Evolutionary conservation across 2,888 invertebrate genomes (phyloP).

Genomic region (Drosophila meridiana): DNA sequence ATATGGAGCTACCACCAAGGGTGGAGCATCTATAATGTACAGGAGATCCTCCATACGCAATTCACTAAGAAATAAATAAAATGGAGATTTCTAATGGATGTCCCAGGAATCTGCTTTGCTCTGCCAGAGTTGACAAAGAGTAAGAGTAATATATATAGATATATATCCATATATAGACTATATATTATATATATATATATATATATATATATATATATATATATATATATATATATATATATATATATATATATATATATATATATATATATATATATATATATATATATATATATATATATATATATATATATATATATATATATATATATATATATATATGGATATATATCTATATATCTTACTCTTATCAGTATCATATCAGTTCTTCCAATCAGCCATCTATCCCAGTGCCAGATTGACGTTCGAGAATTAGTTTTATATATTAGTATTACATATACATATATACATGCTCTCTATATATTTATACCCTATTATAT

Average conservation of each 20-base stretch:
- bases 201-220: not conserved
- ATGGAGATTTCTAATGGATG: conserved; percentile 48
- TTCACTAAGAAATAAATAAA: conserved; percentile 36
- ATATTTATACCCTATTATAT: not conserved
- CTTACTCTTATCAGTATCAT: too few relatives aligned
- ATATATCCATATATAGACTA: not conserved
- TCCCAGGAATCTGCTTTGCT: not conserved
- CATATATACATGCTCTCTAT: too few relatives aligned
- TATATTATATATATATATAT: not conserved
- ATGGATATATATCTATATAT: too few relatives aligned
- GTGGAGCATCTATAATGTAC: conserved; percentile 49
- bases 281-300: not conserved
- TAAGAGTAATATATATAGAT: not conserved
- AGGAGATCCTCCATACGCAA: conserved; percentile 5
- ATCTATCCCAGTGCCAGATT: too few relatives aligned
- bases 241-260: too few relatives aligned
- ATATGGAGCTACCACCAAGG: conserved; percentile 33
- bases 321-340: too few relatives aligned
- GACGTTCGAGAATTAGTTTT: too few relatives aligned
- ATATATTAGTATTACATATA: too few relatives aligned
- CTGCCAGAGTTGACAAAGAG: too few relatives aligned
- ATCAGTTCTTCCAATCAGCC: too few relatives aligned
- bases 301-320: too few relatives aligned
- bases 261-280: not conserved
- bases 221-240: not conserved